Evolutionary conservation across 37 sponge, comb jelly and placozoan species (phyloP).

Genomic region (Spongilla lacustris): DNA sequence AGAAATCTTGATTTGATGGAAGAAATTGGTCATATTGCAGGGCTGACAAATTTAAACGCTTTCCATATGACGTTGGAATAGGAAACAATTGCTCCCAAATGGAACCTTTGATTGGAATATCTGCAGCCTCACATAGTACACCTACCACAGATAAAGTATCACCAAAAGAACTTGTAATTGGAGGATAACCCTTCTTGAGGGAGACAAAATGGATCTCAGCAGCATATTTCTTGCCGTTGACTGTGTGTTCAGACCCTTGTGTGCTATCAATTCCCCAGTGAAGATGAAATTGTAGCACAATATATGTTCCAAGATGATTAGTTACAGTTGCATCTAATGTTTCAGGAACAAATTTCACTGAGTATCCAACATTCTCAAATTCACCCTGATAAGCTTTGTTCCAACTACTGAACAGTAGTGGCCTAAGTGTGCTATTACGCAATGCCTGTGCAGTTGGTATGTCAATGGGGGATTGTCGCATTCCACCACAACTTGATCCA

Average conservation of each 20-base stretch:
- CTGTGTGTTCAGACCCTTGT: conserved; percentile 35
- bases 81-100: conserved; percentile 8
- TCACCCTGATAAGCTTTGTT: not conserved
- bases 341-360: conserved; percentile 15
- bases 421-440: not conserved
- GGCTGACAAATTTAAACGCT: not conserved
- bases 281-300: conserved; percentile 26
- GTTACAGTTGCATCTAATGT: not conserved
- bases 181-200: not conserved
- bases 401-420: not conserved
- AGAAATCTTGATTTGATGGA: conserved; percentile 17
- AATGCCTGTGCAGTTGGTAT: not conserved
- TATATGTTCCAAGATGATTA: conserved; percentile 32
- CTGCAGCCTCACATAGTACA: conserved; percentile 17
- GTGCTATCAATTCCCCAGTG: conserved; percentile 28
- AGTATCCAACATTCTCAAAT: not conserved
- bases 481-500: not conserved
- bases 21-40: not conserved
- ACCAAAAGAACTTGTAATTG: not conserved
- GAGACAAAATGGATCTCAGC: conserved; percentile 28
- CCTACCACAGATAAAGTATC: conserved; percentile 20
- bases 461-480: conserved; percentile 28
- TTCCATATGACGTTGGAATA: not conserved
- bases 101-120: conserved; percentile 1
- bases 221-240: conserved; percentile 16